Evolutionary conservation across 1,140 invertebrate species (phyloP).

Genomic region (Drosophila kepulauana): DNA sequence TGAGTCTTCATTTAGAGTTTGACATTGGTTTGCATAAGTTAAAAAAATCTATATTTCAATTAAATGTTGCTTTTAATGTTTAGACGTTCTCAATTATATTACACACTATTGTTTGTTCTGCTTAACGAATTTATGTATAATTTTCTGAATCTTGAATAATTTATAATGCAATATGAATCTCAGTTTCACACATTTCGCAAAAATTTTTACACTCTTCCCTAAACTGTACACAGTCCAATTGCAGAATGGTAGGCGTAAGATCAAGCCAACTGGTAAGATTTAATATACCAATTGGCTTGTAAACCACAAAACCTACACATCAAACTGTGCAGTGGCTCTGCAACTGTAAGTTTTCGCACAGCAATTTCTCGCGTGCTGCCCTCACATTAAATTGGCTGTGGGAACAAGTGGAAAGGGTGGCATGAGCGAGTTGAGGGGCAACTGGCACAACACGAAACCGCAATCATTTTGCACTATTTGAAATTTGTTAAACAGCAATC

Average conservation of each 20-base stretch:
- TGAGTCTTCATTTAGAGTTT: not conserved
- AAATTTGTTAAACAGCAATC: constrained; percentile 31
- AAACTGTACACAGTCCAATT: no score
- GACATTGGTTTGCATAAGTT: no score
- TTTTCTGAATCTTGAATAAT: no score
- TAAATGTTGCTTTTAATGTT: no score
- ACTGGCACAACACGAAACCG: constrained; percentile 64
- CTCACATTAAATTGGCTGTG: constrained; percentile 53
- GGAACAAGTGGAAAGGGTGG: not conserved
- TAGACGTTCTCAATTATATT: no score
- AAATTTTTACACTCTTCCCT: no score
- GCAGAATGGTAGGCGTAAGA: not conserved
- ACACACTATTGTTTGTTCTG: no score
- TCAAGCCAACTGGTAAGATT: not conserved
- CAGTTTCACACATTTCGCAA: no score
- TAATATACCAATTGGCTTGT: not conserved
- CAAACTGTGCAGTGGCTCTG: constrained; percentile 7
- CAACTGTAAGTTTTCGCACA: constrained; percentile 29
- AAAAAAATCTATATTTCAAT: no score
- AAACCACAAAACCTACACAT: no score
- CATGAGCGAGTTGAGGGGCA: not conserved
- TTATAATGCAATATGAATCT: no score
- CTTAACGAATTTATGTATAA: no score
- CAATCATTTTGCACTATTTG: constrained; percentile 81
- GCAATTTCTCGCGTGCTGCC: constrained; percentile 63